These are phyloP conservation scores for Amphiprion clarkii DNA, from an alignment of 2,797 vertebrate species.

Conservation along the genomic window DNA sequence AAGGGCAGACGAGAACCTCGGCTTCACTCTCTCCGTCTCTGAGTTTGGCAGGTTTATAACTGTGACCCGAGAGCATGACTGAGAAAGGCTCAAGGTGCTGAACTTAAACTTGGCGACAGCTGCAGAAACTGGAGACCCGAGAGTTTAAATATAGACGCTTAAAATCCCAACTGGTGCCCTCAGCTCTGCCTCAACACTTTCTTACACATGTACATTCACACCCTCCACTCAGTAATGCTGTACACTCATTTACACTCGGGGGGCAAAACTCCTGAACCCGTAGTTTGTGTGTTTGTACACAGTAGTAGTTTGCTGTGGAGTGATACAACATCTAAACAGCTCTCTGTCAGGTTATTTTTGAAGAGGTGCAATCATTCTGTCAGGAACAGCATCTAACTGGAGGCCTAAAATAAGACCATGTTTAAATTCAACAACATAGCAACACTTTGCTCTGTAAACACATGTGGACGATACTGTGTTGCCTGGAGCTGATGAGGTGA, in stretches of 20 bases:
- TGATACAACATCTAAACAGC: background rate
- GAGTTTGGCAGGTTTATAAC: conserved; percentile 75
- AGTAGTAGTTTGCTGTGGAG: background rate
- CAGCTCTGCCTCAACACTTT: conserved; percentile 69
- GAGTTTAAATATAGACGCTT: conserved; percentile 85
- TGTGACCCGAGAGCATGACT: conserved; percentile 67
- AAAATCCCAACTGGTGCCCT: conserved; percentile 75
- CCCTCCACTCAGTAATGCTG: conserved; percentile 57
- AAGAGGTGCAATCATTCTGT: conserved; percentile 1
- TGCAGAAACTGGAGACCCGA: conserved; percentile 84
- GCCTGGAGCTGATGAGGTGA: background rate
- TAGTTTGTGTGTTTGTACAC: conserved; percentile 36
- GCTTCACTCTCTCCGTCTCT: conserved; percentile 45
- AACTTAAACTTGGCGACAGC: conserved; percentile 87
- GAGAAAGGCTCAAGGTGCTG: conserved; percentile 82
- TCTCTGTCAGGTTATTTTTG: background rate
- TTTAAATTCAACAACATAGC: background rate
- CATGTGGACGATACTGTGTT: background rate
- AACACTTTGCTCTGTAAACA: conserved; percentile 8
- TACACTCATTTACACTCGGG: conserved; percentile 66
- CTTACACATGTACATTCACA: conserved; percentile 77
- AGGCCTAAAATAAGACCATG: background rate
- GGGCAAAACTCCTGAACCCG: conserved; percentile 36
- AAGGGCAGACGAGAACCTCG: conserved; percentile 30
- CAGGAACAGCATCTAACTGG: background rate